phyloP scores from a whole-genome alignment of 2,888 invertebrate genomes.

The Strigamia maritima region DNA sequence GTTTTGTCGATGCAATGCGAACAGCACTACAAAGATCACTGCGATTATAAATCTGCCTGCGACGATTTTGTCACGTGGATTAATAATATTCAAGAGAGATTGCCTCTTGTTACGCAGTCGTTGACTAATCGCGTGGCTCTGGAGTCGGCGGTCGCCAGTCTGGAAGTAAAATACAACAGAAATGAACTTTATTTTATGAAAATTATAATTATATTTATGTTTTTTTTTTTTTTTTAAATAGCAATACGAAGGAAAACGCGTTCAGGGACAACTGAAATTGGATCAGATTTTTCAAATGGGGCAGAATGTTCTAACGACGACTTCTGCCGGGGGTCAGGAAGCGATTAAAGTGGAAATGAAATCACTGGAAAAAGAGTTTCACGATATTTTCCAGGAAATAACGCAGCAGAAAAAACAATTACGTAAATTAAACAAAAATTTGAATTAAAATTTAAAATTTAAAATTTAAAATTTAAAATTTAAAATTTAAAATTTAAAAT shows the following conservation, averaged over 20 bases:
- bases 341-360: conserved; percentile 80
- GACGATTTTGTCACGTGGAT: conserved; percentile 88
- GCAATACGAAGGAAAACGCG: conserved; percentile 68
- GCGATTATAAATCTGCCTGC: conserved; percentile 83
- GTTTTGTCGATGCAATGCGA: conserved; percentile 73
- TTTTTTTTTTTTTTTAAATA: neutral
- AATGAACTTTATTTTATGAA: conserved; percentile 5
- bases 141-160: conserved; percentile 81
- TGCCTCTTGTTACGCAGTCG: conserved; percentile 78
- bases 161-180: conserved; percentile 57
- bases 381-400: conserved; percentile 78
- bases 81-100: conserved; percentile 79
- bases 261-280: conserved; percentile 77
- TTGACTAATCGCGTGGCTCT: conserved; percentile 82
- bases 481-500: neutral
- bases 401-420: conserved; percentile 78
- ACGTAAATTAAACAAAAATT: conserved; percentile 57
- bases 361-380: conserved; percentile 78
- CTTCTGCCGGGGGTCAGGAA: conserved; percentile 73
- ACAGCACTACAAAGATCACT: conserved; percentile 82
- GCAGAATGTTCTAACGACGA: conserved; percentile 78
- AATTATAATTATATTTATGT: conserved; percentile 22
- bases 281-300: conserved; percentile 85
- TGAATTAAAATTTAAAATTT: neutral
- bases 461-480: neutral